Evolutionary conservation across 2,888 invertebrate species (phyloP), one percentile per base, ranked within the genome.

Genomic region (Caenorhabditis sulstoni): DNA sequence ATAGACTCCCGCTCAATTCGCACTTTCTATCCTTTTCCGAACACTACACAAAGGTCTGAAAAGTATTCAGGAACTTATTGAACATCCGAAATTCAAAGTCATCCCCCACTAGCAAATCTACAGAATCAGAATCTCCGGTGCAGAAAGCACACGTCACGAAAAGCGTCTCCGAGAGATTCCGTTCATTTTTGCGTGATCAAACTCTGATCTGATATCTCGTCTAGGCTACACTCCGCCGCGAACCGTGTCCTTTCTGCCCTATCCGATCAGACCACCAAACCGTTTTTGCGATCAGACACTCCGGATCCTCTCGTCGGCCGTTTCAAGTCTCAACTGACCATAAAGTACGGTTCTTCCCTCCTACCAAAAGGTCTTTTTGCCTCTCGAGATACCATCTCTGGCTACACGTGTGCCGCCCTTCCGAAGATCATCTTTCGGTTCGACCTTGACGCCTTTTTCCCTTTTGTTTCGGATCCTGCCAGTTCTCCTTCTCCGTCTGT

Each of bases 401-500:
- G 53, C 37, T 35, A 29, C 53, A 29, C 29, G 29, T 53, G 53
- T 53, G n/a, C 16, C 53, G n/a, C 9, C 16, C 18, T 53, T 52
- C 29, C n/a, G 14, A 29, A 49, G 22, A 14, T 37, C 53, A 35
- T 53, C 37, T 53, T 53, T 53, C 53, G 53, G 16, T 53, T 35
- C 53, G 53, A 53, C 53, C 53, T 53, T 53, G 53, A 29, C 53
- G 35, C 18, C 23, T 35, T 16, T n/a, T 53, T 53, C 53, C 29
- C 53, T 53, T 53, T 52, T 35, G 3, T 29, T 52, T 53, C 37
- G 53, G 35, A 53, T 35, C 35, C 37, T 18, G 41, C 41, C 41
- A 41, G 41, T 41, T 14, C 41, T 41, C 41, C 29, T 7, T 29
- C 29, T 29, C 29, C 29, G 29, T 29, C 29, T 29, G 29, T 41